These are phyloP conservation scores for Trinorchestia longiramus DNA, from an alignment of 1,140 invertebrate genomes.

Conservation along the genomic window DNA sequence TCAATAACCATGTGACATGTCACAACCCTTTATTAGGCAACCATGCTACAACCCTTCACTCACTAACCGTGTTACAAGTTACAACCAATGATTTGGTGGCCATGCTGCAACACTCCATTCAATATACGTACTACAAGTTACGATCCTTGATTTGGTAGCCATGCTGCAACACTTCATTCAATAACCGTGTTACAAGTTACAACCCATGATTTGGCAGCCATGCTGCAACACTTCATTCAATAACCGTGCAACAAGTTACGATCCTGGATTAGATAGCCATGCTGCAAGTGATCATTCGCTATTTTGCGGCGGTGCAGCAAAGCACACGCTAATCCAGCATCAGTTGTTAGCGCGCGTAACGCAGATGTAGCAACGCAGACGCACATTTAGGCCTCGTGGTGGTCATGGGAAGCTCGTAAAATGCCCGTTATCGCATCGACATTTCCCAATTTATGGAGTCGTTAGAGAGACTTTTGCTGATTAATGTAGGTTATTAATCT, in stretches of 20 bases:
- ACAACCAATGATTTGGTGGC: background rate
- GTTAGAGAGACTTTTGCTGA: conserved; percentile 35
- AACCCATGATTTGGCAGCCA: too few species aligned
- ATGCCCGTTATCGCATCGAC: conserved; percentile 42
- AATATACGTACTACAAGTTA: too few species aligned
- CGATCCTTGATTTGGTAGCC: too few species aligned
- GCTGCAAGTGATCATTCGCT: background rate
- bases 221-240: too few species aligned
- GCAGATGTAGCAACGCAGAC: background rate
- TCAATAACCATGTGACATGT: background rate
- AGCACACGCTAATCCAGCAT: background rate
- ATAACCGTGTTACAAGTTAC: too few species aligned
- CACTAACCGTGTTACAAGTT: too few species aligned
- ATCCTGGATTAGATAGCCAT: too few species aligned
- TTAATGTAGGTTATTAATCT: conserved; percentile 45
- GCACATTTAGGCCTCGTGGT: background rate
- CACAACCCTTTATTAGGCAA: background rate
- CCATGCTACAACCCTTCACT: background rate
- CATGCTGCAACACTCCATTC: background rate
- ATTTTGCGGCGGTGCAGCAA: background rate
- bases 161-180: too few species aligned
- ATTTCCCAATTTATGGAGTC: conserved; percentile 40
- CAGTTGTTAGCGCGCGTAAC: background rate
- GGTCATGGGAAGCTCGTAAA: conserved; percentile 27
- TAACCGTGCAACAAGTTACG: too few species aligned